Evolutionary conservation across 92 coral and sea anemone species (phyloP).

Genomic region (Porites cylindrica): DNA sequence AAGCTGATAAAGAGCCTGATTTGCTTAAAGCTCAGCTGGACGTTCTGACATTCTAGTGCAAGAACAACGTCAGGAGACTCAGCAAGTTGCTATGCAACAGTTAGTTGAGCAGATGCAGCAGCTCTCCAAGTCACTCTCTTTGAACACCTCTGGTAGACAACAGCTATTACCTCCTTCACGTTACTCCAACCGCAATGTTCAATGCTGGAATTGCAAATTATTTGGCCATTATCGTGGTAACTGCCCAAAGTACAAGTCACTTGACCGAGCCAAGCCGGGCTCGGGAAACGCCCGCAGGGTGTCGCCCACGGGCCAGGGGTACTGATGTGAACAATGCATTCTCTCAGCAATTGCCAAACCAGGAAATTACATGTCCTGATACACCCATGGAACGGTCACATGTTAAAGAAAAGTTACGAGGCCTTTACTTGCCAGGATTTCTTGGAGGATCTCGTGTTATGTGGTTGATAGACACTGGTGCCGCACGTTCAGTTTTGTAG

Average conservation of each 20-base stretch:
- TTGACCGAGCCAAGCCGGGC: background rate
- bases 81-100: too few relatives aligned
- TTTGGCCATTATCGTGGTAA: conserved; percentile 48
- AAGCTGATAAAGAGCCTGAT: too few relatives aligned
- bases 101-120: too few relatives aligned
- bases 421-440: conserved; percentile 57
- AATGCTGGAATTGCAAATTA: conserved; percentile 34
- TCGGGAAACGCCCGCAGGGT: conserved; percentile 40
- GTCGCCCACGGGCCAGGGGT: conserved; percentile 19
- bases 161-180: too few relatives aligned
- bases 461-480: conserved; percentile 64
- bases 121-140: too few relatives aligned
- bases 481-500: conserved; percentile 57
- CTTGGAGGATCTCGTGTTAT: conserved; percentile 37
- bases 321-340: conserved; percentile 22
- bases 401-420: conserved; percentile 5
- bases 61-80: too few relatives aligned
- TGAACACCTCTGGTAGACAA: too few relatives aligned
- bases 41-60: too few relatives aligned
- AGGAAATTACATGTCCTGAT: conserved; percentile 4
- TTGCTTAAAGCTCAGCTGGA: too few relatives aligned
- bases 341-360: background rate
- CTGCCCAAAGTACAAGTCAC: conserved; percentile 17
- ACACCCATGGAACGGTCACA: conserved; percentile 3
- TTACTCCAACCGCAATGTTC: conserved; percentile 2